These are phyloP conservation scores for Hirtodrosophila histrioides DNA, from an alignment of 2,888 invertebrate species.

Conservation along the genomic window DNA sequence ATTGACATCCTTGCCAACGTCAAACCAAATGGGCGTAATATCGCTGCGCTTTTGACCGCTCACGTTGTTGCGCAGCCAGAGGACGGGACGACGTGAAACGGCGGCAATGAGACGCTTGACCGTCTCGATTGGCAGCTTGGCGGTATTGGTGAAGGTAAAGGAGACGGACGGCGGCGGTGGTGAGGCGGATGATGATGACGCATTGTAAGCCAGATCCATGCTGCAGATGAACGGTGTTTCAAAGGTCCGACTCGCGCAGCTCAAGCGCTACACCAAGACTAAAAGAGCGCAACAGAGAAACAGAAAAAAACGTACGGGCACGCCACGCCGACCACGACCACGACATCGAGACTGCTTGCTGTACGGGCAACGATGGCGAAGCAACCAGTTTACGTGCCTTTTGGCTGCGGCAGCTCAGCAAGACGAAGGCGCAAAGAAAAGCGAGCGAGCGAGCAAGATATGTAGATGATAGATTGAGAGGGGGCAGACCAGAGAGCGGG, in stretches of 20 bases:
- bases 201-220: conserved; percentile 73
- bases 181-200: conserved; percentile 63
- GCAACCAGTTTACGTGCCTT: conserved; percentile 80
- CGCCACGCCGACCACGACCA: conserved; percentile 55
- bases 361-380: conserved; percentile 47
- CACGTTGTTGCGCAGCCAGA: conserved; percentile 74
- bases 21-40: conserved; percentile 75
- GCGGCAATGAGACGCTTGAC: conserved; percentile 78
- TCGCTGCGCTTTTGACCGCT: conserved; percentile 77
- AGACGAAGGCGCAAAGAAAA: conserved; percentile 59
- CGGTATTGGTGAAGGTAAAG: conserved; percentile 74
- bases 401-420: conserved; percentile 59
- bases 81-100: conserved; percentile 72
- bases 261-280: conserved; percentile 75
- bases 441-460: conserved; percentile 15
- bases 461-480: conserved; percentile 2
- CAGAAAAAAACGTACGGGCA: conserved; percentile 67
- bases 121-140: conserved; percentile 76
- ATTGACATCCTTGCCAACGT: conserved; percentile 77
- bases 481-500: neutral
- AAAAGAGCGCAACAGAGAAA: conserved; percentile 47
- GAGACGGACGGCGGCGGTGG: conserved; percentile 45
- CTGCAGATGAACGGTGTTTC: conserved; percentile 16
- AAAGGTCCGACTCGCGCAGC: conserved; percentile 70
- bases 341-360: conserved; percentile 31